phyloP scores from a whole-genome alignment of 2,888 invertebrate genomes.

The Pristionchus mayeri region DNA sequence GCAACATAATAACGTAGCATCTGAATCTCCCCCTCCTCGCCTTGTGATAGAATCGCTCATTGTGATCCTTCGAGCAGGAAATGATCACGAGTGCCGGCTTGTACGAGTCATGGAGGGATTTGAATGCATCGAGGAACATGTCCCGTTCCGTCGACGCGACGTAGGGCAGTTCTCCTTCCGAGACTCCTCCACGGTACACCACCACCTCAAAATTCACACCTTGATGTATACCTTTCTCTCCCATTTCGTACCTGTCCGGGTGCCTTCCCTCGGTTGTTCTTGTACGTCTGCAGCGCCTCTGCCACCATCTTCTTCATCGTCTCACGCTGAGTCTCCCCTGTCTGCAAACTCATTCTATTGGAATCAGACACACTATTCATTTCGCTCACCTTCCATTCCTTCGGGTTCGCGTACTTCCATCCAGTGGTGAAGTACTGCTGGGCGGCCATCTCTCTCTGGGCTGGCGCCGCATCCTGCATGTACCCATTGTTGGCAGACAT shows the following conservation, averaged over 20 bases:
- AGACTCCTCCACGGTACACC: constrained; percentile 40
- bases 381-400: neutral
- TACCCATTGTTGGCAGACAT: constrained; percentile 35
- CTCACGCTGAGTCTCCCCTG: neutral
- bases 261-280: neutral
- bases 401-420: constrained; percentile 28
- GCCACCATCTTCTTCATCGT: constrained; percentile 31
- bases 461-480: neutral
- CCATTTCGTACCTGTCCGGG: neutral
- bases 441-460: neutral
- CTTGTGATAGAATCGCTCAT: constrained; percentile 48
- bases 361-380: too few relatives aligned
- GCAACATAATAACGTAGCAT: too few relatives aligned
- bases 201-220: constrained; percentile 38
- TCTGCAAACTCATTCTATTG: neutral
- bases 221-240: neutral
- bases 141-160: constrained; percentile 26
- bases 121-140: neutral
- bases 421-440: constrained; percentile 43
- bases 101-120: neutral
- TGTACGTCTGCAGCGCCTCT: constrained; percentile 4
- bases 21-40: neutral
- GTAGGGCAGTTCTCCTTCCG: neutral
- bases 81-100: constrained; percentile 36
- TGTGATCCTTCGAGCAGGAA: constrained; percentile 46